Conservation (phyloP, 2,888 invertebrate genomes). For the Zootermopsis nevadensis region DNA sequence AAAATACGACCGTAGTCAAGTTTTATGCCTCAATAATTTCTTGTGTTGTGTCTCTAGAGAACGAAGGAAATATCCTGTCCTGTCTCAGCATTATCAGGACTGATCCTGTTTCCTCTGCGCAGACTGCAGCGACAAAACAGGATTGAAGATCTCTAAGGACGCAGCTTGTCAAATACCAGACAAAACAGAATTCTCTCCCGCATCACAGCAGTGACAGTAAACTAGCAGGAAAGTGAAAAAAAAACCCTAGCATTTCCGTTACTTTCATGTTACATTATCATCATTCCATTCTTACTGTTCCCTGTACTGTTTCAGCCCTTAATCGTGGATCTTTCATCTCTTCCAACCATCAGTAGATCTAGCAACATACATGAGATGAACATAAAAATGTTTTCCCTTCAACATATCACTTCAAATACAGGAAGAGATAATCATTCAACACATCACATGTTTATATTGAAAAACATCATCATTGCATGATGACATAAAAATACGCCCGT, state of each 20-base stretch:
- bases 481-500: too few relatives aligned
- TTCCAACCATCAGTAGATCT: too few relatives aligned
- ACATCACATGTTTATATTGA: too few relatives aligned
- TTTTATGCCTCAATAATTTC: too few relatives aligned
- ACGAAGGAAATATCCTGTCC: not conserved
- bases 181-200: too few relatives aligned
- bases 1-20: too few relatives aligned
- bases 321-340: not conserved
- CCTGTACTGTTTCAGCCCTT: not conserved
- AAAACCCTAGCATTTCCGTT: not conserved
- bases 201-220: not conserved
- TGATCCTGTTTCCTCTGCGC: not conserved
- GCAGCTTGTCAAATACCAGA: not conserved
- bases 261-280: constrained; percentile 4
- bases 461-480: too few relatives aligned
- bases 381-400: too few relatives aligned
- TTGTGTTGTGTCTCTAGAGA: not conserved
- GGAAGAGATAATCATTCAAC: too few relatives aligned
- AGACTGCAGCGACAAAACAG: not conserved
- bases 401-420: too few relatives aligned
- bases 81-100: not conserved
- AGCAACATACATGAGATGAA: too few relatives aligned
- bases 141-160: not conserved
- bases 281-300: not conserved
- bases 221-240: not conserved